Conservation (phyloP, 2,113 vertebrate species). For the Columba livia region DNA sequence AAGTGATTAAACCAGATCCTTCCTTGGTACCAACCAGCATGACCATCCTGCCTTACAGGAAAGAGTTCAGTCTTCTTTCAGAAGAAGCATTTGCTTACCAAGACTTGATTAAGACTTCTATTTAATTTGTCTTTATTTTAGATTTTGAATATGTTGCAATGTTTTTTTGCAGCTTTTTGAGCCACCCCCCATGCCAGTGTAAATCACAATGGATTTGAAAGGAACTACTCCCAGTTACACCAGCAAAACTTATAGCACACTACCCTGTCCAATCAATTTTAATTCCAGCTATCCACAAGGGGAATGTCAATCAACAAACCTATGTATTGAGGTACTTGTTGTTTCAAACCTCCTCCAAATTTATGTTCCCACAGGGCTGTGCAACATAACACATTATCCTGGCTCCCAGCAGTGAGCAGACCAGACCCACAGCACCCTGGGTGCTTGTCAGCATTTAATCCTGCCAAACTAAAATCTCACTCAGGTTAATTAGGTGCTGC, state of each 20-base stretch:
- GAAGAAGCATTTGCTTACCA: background rate
- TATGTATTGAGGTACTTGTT: rapidly evolving
- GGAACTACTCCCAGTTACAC: background rate
- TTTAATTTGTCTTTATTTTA: background rate
- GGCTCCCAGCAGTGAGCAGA: background rate
- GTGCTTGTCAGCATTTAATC: background rate
- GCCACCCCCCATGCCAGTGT: background rate
- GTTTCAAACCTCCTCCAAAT: background rate
- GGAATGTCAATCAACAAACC: background rate
- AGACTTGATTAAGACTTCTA: background rate
- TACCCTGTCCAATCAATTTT: background rate
- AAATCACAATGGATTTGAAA: background rate
- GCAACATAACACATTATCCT: background rate
- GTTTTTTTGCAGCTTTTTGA: background rate
- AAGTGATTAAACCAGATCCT: background rate
- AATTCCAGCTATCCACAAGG: background rate
- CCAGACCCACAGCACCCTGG: background rate
- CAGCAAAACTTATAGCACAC: background rate
- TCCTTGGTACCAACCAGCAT: background rate
- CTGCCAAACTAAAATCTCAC: background rate
- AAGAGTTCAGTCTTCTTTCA: background rate
- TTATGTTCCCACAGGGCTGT: background rate
- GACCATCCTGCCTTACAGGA: background rate
- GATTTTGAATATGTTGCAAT: background rate
- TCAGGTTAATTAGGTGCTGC: conserved; percentile 34